Evolutionary conservation across 2,797 vertebrate species (phyloP).

Genomic region (Orestias chungarensis): DNA sequence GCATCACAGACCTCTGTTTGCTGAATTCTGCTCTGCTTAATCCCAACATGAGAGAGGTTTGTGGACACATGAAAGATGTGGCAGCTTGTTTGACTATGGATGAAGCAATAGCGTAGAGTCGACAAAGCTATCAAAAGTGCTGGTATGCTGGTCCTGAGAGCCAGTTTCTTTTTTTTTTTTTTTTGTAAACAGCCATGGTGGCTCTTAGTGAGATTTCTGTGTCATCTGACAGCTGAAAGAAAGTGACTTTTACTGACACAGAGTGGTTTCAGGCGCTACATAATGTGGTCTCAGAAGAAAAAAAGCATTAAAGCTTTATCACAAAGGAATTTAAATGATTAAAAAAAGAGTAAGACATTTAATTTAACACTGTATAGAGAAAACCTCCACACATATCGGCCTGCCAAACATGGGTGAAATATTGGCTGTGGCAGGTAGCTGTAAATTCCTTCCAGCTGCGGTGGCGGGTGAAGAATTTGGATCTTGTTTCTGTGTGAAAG

Average conservation of each 20-base stretch:
- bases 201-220: constrained; percentile 62
- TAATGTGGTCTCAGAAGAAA: constrained; percentile 55
- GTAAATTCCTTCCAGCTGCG: constrained; percentile 20
- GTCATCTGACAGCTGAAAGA: constrained; percentile 69
- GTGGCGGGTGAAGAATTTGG: constrained; percentile 39
- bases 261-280: constrained; percentile 43
- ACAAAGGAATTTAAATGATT: constrained; percentile 31
- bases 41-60: constrained; percentile 53
- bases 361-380: constrained; percentile 32
- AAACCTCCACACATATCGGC: constrained; percentile 22
- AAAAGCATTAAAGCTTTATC: constrained; percentile 36
- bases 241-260: constrained; percentile 59
- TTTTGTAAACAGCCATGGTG: constrained; percentile 63
- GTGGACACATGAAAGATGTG: constrained; percentile 59
- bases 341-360: constrained; percentile 25
- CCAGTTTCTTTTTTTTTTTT: too few species aligned
- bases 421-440: constrained; percentile 32
- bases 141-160: constrained; percentile 43
- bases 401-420: constrained; percentile 18
- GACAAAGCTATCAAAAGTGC: constrained; percentile 54
- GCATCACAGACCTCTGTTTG: constrained; percentile 58
- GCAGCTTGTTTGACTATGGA: constrained; percentile 55
- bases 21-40: constrained; percentile 49
- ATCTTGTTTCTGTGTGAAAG: constrained; percentile 47
- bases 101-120: constrained; percentile 65